Percentiles rank a stretch among this genome's conserved stretches.
Evolutionary conservation across 2,113 vertebrate genomes (phyloP).

Genomic region (Lethenteron camtschaticum): DNA sequence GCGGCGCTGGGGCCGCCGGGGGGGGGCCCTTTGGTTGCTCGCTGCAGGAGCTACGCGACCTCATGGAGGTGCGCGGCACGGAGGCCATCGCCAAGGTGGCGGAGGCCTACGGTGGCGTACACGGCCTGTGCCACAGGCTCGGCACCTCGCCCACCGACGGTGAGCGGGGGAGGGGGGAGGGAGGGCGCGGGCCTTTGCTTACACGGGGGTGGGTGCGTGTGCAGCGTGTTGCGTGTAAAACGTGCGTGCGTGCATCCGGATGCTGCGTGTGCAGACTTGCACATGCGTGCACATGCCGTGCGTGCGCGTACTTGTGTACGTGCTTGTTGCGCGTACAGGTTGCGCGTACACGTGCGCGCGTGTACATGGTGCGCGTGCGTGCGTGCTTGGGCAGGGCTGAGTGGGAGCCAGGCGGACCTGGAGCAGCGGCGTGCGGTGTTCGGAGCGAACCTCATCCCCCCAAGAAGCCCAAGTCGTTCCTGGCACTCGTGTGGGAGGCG

Average conservation of each 20-base stretch:
- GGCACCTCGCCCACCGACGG: conserved; percentile 1
- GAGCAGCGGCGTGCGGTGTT: conserved; percentile 50
- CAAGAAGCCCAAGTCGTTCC: conserved; percentile 60
- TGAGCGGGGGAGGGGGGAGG: conserved; percentile 7
- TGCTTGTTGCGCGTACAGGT: too few relatives aligned
- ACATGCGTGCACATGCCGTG: too few relatives aligned
- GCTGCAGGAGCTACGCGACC: background rate
- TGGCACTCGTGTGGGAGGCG: conserved; percentile 64
- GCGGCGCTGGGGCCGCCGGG: too few relatives aligned
- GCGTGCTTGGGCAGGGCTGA: conserved; percentile 40
- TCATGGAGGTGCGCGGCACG: conserved; percentile 1
- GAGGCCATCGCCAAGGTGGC: background rate
- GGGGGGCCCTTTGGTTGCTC: background rate
- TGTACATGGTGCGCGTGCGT: too few relatives aligned
- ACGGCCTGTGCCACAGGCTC: conserved; percentile 1
- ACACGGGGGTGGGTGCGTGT: too few relatives aligned
- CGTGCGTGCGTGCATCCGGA: too few relatives aligned
- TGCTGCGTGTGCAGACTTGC: too few relatives aligned
- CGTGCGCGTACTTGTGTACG: too few relatives aligned
- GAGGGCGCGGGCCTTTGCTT: too few relatives aligned
- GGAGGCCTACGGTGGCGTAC: background rate
- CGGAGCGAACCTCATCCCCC: conserved; percentile 66
- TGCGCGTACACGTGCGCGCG: too few relatives aligned
- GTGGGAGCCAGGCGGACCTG: conserved; percentile 59
- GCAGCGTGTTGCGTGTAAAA: too few relatives aligned